Percentiles rank a stretch among this genome's conserved stretches.
These are phyloP conservation scores for Hymenopus coronatus DNA, from an alignment of 2,888 invertebrate species.

Conservation along the genomic window DNA sequence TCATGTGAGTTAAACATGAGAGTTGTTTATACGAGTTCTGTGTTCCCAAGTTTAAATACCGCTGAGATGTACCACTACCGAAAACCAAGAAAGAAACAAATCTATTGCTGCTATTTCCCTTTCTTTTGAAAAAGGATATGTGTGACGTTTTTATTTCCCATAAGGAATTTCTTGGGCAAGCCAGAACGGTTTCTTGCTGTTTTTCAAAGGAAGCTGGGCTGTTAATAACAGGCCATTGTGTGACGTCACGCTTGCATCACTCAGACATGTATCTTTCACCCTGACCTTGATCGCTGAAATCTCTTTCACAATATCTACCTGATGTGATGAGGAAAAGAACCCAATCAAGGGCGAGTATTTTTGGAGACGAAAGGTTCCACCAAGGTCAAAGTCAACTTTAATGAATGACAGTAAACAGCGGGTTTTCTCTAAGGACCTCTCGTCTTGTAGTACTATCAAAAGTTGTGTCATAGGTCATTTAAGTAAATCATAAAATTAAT, in stretches of 20 bases:
- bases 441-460: too few relatives aligned
- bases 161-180: not conserved
- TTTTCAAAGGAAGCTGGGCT: not conserved
- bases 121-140: too few relatives aligned
- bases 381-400: not conserved
- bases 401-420: not conserved
- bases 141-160: not conserved
- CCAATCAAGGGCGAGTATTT: not conserved
- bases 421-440: too few relatives aligned
- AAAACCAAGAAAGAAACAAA: too few relatives aligned
- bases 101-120: too few relatives aligned
- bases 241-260: constrained; percentile 15
- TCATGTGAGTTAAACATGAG: too few relatives aligned
- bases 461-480: too few relatives aligned
- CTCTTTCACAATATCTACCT: not conserved
- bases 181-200: not conserved
- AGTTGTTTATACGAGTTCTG: too few relatives aligned
- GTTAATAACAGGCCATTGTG: not conserved
- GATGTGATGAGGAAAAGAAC: not conserved
- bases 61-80: too few relatives aligned
- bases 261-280: not conserved
- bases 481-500: too few relatives aligned
- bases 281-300: not conserved
- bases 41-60: too few relatives aligned
- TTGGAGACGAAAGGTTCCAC: not conserved